Evolutionary conservation across 2,797 vertebrate genomes (phyloP).

Genomic region (Prionace glauca): DNA sequence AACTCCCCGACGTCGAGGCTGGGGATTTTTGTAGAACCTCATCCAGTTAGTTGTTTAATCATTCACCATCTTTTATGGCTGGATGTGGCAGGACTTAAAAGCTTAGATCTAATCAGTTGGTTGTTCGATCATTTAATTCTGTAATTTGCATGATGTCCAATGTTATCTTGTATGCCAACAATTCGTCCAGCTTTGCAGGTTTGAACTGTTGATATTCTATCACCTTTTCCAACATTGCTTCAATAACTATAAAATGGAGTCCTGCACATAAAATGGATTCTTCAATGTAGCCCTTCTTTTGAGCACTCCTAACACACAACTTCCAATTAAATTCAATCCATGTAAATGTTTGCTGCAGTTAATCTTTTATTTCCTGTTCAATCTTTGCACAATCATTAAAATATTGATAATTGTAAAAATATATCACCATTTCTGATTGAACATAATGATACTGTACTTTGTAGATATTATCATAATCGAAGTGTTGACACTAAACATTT

Average conservation of each 20-base stretch:
- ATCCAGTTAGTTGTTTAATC: too few species aligned
- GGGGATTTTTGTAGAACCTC: too few species aligned
- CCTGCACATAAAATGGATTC: not conserved
- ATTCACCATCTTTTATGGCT: too few species aligned
- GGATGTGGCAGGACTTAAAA: too few species aligned
- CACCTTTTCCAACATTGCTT: not conserved
- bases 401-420: not conserved
- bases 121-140: too few species aligned
- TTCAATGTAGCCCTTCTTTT: not conserved
- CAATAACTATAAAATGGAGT: not conserved
- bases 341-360: not conserved
- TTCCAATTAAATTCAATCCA: not conserved
- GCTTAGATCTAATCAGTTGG: too few species aligned
- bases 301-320: not conserved
- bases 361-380: not conserved
- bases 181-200: not conserved
- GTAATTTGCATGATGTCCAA: not conserved
- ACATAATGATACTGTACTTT: not conserved
- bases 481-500: not conserved
- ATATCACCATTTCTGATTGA: not conserved
- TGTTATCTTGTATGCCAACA: not conserved
- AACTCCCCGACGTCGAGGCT: too few species aligned
- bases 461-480: not conserved
- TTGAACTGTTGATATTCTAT: not conserved
- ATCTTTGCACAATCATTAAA: not conserved